Percentiles rank a stretch among this genome's conserved stretches.
Conservation (phyloP, 1,140 invertebrate genomes). For the Pentalonia nigronervosa region DNA sequence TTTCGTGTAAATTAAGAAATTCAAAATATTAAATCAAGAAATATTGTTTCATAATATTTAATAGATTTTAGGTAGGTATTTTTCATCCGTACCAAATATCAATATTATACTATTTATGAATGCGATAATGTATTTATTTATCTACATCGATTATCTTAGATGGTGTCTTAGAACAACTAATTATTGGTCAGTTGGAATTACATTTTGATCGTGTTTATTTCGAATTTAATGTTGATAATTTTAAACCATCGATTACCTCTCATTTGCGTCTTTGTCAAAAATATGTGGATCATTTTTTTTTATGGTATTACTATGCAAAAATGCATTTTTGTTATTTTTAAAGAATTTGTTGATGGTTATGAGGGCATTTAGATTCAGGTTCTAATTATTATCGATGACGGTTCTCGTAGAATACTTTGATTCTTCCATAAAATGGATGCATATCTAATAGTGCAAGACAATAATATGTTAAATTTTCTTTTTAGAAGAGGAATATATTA, state of each 20-base stretch:
- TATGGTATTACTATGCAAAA: too few relatives aligned
- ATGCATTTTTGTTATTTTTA: not conserved
- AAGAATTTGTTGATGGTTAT: not conserved
- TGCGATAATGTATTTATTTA: not conserved
- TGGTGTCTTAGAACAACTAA: too few relatives aligned
- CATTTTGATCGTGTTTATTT: too few relatives aligned
- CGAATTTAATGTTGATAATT: too few relatives aligned
- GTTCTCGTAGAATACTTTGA: not conserved
- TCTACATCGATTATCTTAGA: not conserved
- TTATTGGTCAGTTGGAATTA: too few relatives aligned
- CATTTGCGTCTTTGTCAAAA: too few relatives aligned
- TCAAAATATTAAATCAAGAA: too few relatives aligned
- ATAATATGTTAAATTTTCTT: not conserved
- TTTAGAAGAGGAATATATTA: not conserved
- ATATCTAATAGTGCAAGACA: not conserved
- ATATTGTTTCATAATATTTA: not conserved
- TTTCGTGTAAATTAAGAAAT: too few relatives aligned
- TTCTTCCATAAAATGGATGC: not conserved
- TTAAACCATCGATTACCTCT: too few relatives aligned
- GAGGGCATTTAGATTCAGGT: fast-evolving
- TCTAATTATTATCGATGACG: not conserved
- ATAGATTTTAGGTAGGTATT: not conserved
- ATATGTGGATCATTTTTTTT: too few relatives aligned
- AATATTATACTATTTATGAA: not conserved
- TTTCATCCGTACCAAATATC: not conserved